These are phyloP conservation scores for Lagopus muta DNA, from an alignment of 2,113 vertebrate genomes.

Conservation along the genomic window DNA sequence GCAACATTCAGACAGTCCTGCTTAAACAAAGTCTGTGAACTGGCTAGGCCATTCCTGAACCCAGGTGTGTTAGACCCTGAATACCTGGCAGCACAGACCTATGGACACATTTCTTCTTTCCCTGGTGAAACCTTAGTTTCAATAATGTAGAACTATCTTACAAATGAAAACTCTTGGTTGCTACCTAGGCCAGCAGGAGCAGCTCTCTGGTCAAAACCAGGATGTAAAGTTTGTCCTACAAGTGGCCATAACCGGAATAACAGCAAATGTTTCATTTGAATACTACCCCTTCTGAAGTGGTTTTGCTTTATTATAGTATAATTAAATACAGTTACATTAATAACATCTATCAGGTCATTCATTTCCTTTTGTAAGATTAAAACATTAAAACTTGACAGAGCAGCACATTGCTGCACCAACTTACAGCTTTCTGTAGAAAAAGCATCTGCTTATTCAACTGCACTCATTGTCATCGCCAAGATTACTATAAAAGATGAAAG, in stretches of 20 bases:
- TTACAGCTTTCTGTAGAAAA: not conserved
- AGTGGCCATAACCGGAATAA: not conserved
- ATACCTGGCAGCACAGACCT: not conserved
- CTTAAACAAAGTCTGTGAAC: not conserved
- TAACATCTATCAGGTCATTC: not conserved
- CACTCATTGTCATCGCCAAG: not conserved
- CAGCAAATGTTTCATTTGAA: not conserved
- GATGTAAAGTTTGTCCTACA: rapidly evolving
- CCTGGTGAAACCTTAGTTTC: not conserved
- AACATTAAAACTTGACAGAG: not conserved
- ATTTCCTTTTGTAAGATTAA: constrained; percentile 41
- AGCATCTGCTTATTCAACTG: not conserved
- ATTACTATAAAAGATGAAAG: constrained; percentile 1
- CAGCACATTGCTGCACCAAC: not conserved
- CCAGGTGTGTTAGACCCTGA: not conserved
- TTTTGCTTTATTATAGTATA: not conserved
- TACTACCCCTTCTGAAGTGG: not conserved
- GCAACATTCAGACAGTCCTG: not conserved
- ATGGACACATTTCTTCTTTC: not conserved
- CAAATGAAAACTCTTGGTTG: rapidly evolving
- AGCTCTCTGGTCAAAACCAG: not conserved
- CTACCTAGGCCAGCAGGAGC: rapidly evolving
- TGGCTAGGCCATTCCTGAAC: not conserved
- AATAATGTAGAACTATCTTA: not conserved
- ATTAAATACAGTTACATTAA: not conserved